Evolutionary conservation across 2,888 invertebrate species (phyloP), one percentile per base, ranked within the genome.

Genomic region (Ectropis crepuscularia): DNA sequence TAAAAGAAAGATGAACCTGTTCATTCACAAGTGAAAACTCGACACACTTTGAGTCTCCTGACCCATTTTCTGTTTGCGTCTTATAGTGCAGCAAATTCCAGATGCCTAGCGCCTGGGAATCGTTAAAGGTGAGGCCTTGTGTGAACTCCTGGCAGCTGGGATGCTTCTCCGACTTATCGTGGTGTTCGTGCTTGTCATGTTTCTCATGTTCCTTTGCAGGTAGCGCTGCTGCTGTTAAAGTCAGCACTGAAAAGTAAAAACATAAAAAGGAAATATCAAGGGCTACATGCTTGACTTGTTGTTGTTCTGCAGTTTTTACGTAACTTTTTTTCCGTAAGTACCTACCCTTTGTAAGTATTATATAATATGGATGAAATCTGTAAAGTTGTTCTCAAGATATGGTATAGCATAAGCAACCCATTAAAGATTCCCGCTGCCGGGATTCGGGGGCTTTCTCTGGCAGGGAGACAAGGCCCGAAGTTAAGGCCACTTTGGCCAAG

Each of bases 81-180:
- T 77, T 82, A 66, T 81, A 83, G 65, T 85, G 86, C 47, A 89
- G 74, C 39, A 88, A 76, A 63, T 88, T 83, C 90, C 90, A 90
- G 42, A 77, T 78, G n/a, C 90, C 90, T 6, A 85, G 63, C 5
- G 87, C 88, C 55, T 87, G 81, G 46, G 69, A 76, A 65, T 88
- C 88, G 60, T 86, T 83, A 71, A 90, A 89, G 2, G 75, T 75
- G 6, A 83, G 82, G 2, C 86, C 87, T 0, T 82, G 78, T 0
- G 86, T 83, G 72, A 88, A 88, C 67, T 87, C 84, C 58, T 89
- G 85, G 69, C 90, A 90, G 61, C 71, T 80, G 36, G 79, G 79
- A 38, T 77, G 77, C 54, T 77, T 77, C 9, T 73, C 77, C 1
- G 57, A 11, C 54, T 75, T 78, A 0, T 74, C 74, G n/a, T 50